These are phyloP conservation scores for Osmerus eperlanus DNA, from an alignment of 2,113 vertebrate genomes.

Conservation along the genomic window DNA sequence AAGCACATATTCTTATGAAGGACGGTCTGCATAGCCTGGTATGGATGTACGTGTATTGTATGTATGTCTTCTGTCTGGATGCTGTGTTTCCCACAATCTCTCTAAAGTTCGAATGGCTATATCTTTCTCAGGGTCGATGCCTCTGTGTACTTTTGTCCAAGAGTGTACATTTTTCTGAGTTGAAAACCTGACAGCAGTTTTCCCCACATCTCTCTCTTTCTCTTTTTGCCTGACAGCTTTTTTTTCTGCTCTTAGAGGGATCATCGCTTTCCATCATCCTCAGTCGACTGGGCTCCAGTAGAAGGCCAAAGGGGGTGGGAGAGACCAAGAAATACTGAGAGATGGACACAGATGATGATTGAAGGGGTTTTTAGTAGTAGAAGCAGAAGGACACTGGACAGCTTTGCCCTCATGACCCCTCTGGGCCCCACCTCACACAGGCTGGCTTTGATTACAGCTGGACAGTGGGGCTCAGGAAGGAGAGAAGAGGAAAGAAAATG, in stretches of 20 bases:
- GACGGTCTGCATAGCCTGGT: background rate
- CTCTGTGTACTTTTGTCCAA: background rate
- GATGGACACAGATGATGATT: constrained; percentile 63
- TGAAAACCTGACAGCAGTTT: constrained; percentile 7
- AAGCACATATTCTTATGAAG: too few species aligned
- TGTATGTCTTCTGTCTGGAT: background rate
- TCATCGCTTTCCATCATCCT: constrained; percentile 37
- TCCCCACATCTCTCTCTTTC: constrained; percentile 27
- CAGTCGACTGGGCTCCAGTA: constrained; percentile 46
- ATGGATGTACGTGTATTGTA: background rate
- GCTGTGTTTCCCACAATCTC: background rate
- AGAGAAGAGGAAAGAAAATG: constrained; percentile 12
- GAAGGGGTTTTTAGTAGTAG: constrained; percentile 63
- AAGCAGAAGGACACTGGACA: constrained; percentile 55
- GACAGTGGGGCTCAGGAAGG: background rate
- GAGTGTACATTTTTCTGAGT: constrained; percentile 33
- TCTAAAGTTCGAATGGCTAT: constrained; percentile 20
- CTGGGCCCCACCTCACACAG: constrained; percentile 34
- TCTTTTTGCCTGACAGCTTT: constrained; percentile 12
- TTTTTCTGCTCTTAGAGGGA: constrained; percentile 29
- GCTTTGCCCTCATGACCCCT: constrained; percentile 44
- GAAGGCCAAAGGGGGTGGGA: constrained; percentile 37
- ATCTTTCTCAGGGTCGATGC: constrained; percentile 29
- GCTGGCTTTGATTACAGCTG: constrained; percentile 60
- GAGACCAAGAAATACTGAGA: constrained; percentile 37